A percentile compares a stretch with the other conserved stretches of the same genome.
These are phyloP conservation scores for Archocentrus centrarchus DNA, from an alignment of 2,113 vertebrate species.

Conservation along the genomic window DNA sequence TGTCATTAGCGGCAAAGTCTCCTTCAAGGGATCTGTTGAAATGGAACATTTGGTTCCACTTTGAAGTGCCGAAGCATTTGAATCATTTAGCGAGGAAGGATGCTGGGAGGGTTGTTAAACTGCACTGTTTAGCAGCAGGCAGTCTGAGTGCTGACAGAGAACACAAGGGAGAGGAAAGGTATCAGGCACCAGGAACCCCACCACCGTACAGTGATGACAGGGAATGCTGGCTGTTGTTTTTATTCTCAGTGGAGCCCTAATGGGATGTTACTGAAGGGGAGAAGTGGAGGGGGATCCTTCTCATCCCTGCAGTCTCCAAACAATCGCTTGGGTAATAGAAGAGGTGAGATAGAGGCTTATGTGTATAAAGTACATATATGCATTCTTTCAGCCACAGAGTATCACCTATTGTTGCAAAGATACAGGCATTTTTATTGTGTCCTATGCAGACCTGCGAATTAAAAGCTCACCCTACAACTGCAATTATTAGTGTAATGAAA, in stretches of 20 bases:
- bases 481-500: not conserved
- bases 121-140: conserved; percentile 76
- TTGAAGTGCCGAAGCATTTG: conserved; percentile 76
- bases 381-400: not conserved
- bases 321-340: not conserved
- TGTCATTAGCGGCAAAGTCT: conserved; percentile 71
- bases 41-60: conserved; percentile 78
- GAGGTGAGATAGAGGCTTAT: not conserved
- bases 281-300: conserved; percentile 15
- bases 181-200: conserved; percentile 36
- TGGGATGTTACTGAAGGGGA: conserved; percentile 26
- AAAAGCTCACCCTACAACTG: not conserved
- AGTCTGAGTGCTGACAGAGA: conserved; percentile 48
- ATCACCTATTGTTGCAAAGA: not conserved
- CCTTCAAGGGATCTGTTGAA: conserved; percentile 73
- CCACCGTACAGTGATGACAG: conserved; percentile 6
- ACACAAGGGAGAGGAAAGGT: conserved; percentile 56
- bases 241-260: conserved; percentile 27
- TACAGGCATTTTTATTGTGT: not conserved
- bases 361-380: not conserved
- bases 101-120: conserved; percentile 73
- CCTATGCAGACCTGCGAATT: not conserved
- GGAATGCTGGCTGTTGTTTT: conserved; percentile 38
- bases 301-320: not conserved
- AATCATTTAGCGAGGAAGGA: conserved; percentile 75